Percentiles rank a stretch among this genome's conserved stretches.
Conservation (phyloP, 2,888 invertebrate species). For the Itoplectis maculator region DNA sequence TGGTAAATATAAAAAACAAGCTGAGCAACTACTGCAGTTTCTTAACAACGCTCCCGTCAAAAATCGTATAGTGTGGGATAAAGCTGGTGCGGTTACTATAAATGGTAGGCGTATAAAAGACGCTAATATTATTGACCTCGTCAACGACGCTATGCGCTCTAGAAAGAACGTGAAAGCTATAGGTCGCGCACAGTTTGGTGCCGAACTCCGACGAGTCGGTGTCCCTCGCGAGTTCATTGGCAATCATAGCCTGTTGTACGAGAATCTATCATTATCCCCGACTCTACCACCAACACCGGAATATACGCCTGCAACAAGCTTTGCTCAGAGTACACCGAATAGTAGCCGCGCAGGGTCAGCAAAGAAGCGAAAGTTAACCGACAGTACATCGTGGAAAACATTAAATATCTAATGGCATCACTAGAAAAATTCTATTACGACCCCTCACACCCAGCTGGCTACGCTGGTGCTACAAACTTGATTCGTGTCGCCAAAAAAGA, state of each 20-base stretch:
- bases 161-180: slow-evolving; percentile 17
- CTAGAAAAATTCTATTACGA: slow-evolving; percentile 56
- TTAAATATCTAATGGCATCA: not conserved
- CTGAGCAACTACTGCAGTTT: not conserved
- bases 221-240: slow-evolving; percentile 34
- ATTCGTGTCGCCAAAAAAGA: not conserved
- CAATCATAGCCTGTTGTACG: not conserved
- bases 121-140: slow-evolving; percentile 44
- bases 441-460: slow-evolving; percentile 55
- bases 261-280: not conserved
- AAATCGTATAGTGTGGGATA: slow-evolving; percentile 39
- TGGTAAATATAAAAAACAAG: not conserved
- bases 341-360: not conserved
- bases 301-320: too few relatives aligned
- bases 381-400: not conserved
- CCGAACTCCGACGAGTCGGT: not conserved
- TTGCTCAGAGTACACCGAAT: not conserved
- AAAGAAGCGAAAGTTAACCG: not conserved
- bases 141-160: slow-evolving; percentile 42
- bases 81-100: slow-evolving; percentile 15
- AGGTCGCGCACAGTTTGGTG: slow-evolving; percentile 28
- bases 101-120: not conserved
- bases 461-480: slow-evolving; percentile 28
- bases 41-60: not conserved
- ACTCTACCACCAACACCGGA: not conserved